These are phyloP conservation scores for Bufotes viridis DNA, from an alignment of 2,797 vertebrate genomes.

Conservation along the genomic window DNA sequence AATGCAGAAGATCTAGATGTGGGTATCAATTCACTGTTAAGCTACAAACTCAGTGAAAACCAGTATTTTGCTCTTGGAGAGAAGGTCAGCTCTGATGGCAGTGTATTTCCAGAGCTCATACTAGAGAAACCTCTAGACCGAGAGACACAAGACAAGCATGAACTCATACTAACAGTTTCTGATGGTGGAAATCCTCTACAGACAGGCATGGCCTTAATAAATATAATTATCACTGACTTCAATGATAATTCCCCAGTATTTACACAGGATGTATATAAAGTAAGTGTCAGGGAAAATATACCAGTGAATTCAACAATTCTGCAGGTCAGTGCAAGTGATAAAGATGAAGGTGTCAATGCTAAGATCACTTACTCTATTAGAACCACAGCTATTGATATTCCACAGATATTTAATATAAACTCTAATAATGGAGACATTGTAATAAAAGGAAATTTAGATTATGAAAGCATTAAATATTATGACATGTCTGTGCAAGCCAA, in stretches of 20 bases:
- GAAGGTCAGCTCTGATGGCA: conserved; percentile 37
- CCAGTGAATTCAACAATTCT: conserved; percentile 70
- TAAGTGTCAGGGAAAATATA: conserved; percentile 75
- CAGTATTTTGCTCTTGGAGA: conserved; percentile 67
- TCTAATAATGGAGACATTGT: conserved; percentile 84
- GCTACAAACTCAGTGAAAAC: conserved; percentile 23
- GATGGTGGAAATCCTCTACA: conserved; percentile 79
- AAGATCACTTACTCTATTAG: conserved; percentile 85
- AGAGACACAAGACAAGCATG: conserved; percentile 69
- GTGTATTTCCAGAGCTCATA: conserved; percentile 72
- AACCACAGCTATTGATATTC: conserved; percentile 81
- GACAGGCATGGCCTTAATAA: conserved; percentile 52
- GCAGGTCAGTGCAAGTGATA: conserved; percentile 74
- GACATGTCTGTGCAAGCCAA: conserved; percentile 89
- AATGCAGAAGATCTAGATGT: background rate
- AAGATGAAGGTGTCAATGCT: conserved; percentile 80
- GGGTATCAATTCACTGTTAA: background rate
- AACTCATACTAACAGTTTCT: conserved; percentile 72
- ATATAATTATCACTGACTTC: conserved; percentile 62
- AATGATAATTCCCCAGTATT: conserved; percentile 83
- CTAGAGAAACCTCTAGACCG: conserved; percentile 73
- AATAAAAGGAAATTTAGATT: conserved; percentile 86
- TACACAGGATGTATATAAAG: conserved; percentile 75
- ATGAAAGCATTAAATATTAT: conserved; percentile 85
- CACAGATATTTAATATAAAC: conserved; percentile 83